Evolutionary conservation across 2,113 vertebrate species (phyloP).

Genomic region (Gobiocypris rarus): DNA sequence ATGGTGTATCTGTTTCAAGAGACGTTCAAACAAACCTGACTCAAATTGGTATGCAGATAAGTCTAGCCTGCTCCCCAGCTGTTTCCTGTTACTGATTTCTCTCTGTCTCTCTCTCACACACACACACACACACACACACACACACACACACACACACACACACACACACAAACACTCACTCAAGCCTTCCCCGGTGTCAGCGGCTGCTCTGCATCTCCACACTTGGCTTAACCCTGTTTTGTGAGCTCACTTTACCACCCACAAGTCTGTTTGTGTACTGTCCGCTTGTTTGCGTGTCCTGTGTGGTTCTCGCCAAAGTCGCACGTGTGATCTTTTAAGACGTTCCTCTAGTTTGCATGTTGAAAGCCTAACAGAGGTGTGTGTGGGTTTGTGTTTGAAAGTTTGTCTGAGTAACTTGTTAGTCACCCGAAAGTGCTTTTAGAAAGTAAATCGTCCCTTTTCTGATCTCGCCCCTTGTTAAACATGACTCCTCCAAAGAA

Average conservation of each 20-base stretch:
- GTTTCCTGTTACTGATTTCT: conserved; percentile 77
- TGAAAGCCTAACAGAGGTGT: background rate
- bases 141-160: too few species aligned
- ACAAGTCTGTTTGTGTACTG: too few species aligned
- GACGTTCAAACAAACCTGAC: conserved; percentile 5
- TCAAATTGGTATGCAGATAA: background rate
- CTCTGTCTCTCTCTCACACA: too few species aligned
- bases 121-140: too few species aligned
- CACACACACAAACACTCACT: background rate
- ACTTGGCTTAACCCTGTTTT: conserved; percentile 40
- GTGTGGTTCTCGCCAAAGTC: background rate
- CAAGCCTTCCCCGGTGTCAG: background rate
- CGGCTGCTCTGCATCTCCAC: conserved; percentile 40
- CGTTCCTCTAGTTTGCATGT: background rate
- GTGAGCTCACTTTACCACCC: conserved; percentile 53
- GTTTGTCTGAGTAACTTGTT: conserved; percentile 27
- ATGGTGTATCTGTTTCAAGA: conserved; percentile 10
- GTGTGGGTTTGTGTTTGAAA: conserved; percentile 12
- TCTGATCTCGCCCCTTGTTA: background rate
- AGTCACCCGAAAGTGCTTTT: background rate
- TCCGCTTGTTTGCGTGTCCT: background rate
- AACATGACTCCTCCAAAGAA: background rate
- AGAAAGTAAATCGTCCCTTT: background rate
- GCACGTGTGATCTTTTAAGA: background rate
- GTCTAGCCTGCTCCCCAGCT: conserved; percentile 69